phyloP scores from a whole-genome alignment of 92 coral and sea anemone genomes.

The Porites rus region DNA sequence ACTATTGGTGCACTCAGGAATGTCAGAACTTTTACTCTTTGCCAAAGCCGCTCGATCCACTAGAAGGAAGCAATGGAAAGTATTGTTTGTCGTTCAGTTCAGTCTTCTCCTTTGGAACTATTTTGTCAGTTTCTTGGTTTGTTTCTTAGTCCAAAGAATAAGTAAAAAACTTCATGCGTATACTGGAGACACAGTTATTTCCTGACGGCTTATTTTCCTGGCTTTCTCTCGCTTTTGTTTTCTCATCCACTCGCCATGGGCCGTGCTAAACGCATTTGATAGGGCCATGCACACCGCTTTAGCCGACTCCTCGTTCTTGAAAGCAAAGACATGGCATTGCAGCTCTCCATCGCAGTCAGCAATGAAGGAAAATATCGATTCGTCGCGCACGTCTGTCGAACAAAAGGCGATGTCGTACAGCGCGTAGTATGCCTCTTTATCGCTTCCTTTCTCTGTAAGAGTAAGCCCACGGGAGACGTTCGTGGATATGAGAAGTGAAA shows the following conservation, averaged over 20 bases:
- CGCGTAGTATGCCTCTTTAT: conserved; percentile 64
- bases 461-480: conserved; percentile 85
- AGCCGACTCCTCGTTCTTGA: conserved; percentile 81
- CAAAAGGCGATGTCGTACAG: conserved; percentile 91
- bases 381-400: conserved; percentile 72
- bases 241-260: conserved; percentile 80
- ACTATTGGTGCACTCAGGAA: too few species aligned
- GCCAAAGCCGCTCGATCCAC: too few species aligned
- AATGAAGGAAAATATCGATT: conserved; percentile 79
- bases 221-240: conserved; percentile 65
- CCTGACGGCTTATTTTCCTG: conserved; percentile 43
- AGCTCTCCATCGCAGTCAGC: conserved; percentile 84
- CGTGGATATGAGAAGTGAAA: conserved; percentile 75
- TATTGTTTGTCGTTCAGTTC: neutral
- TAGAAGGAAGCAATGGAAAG: too few species aligned
- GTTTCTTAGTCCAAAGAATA: neutral
- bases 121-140: neutral
- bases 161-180: neutral
- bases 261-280: conserved; percentile 76
- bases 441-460: conserved; percentile 70
- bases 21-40: too few species aligned
- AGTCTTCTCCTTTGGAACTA: neutral
- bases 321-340: conserved; percentile 81
- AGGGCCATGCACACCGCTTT: conserved; percentile 79
- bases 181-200: neutral